These are phyloP conservation scores for Hecatera dysodea DNA, from an alignment of 2,888 invertebrate species.

Conservation along the genomic window DNA sequence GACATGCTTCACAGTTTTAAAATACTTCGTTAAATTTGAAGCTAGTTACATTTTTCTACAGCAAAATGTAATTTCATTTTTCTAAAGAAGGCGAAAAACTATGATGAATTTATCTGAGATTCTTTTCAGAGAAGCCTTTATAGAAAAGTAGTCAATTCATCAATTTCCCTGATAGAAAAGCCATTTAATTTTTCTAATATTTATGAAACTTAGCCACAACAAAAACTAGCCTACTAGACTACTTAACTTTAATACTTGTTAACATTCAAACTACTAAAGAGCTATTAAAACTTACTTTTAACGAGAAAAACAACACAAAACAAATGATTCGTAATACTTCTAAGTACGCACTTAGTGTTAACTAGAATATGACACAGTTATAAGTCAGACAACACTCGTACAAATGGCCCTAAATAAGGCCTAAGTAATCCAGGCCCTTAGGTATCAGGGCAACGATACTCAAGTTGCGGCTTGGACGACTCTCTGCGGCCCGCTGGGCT, in stretches of 20 bases:
- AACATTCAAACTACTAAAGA: conserved; percentile 1
- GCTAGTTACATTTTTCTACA: conserved; percentile 3
- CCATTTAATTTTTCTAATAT: background rate
- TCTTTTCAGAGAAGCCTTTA: conserved; percentile 8
- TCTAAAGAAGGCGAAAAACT: background rate
- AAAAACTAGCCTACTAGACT: background rate
- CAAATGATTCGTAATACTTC: conserved; percentile 1
- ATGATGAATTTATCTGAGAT: conserved; percentile 16
- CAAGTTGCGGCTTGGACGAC: conserved; percentile 37
- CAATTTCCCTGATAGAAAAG: background rate
- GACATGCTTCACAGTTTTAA: conserved; percentile 35
- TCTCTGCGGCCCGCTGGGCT: conserved; percentile 35
- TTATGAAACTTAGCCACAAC: background rate
- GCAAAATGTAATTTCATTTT: conserved; percentile 25
- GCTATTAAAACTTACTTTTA: background rate
- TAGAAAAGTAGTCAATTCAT: background rate
- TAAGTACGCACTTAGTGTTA: conserved; percentile 39
- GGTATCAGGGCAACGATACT: conserved; percentile 38
- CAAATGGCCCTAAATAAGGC: conserved; percentile 44
- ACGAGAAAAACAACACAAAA: conserved; percentile 19
- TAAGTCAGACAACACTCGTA: conserved; percentile 30
- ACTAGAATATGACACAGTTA: conserved; percentile 43
- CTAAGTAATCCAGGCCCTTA: conserved; percentile 54
- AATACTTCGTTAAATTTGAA: conserved; percentile 20
- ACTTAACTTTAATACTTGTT: conserved; percentile 21